Conservation (phyloP, 2,797 vertebrate genomes). For the Peromyscus aztecus region DNA sequence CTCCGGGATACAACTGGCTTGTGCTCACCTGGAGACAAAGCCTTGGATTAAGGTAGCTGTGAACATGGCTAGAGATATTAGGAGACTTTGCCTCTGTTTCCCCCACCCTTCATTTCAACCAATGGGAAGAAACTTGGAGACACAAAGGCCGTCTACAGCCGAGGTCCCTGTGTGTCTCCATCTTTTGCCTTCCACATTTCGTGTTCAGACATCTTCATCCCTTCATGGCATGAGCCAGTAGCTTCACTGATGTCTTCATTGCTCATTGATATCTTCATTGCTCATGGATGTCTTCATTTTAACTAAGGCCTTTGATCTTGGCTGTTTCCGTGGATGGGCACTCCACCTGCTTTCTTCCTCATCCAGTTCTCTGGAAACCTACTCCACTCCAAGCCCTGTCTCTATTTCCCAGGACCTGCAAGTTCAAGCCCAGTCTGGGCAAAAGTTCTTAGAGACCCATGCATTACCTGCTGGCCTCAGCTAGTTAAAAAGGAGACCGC, state of each 20-base stretch:
- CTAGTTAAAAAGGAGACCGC: accelerated
- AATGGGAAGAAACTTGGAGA: accelerated
- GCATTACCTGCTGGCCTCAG: accelerated
- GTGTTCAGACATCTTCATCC: background rate
- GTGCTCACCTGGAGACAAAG: background rate
- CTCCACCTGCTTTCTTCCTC: no score
- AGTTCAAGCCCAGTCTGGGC: background rate
- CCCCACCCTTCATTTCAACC: no score
- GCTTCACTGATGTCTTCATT: background rate
- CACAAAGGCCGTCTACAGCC: background rate
- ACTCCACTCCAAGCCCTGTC: background rate
- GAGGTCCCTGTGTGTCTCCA: accelerated
- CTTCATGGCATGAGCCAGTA: background rate
- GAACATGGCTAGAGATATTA: background rate
- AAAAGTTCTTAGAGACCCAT: accelerated
- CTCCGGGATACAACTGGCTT: background rate
- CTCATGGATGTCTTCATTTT: background rate
- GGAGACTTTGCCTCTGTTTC: background rate
- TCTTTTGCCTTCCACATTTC: background rate
- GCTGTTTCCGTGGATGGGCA: background rate
- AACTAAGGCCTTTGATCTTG: background rate
- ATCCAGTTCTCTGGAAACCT: accelerated
- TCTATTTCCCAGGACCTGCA: background rate
- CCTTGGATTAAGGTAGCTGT: slow-evolving; percentile 48
- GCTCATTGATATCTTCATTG: no score